Percentiles rank a stretch among this genome's conserved stretches.
Conservation (phyloP, 2,888 invertebrate genomes). For the Eremobia ochroleuca region DNA sequence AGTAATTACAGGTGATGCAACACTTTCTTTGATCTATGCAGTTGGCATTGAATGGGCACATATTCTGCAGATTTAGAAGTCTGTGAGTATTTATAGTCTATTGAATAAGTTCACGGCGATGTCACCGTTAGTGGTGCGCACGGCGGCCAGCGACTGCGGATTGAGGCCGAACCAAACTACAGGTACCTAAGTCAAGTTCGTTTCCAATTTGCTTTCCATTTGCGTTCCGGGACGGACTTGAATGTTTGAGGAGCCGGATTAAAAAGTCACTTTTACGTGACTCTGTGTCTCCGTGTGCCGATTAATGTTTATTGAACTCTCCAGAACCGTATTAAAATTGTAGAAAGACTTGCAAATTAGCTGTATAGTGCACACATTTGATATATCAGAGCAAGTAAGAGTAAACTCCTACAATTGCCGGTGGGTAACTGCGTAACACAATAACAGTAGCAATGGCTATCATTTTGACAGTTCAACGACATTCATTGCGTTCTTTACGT, state of each 20-base stretch:
- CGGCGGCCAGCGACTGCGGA: constrained; percentile 58
- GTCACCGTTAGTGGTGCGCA: constrained; percentile 73
- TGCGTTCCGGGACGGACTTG: constrained; percentile 63
- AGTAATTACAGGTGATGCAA: not conserved
- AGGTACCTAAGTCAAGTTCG: constrained; percentile 70
- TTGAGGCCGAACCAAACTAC: constrained; percentile 69
- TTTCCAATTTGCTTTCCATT: constrained; percentile 84
- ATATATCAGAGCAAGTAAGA: not conserved
- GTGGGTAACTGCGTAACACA: not conserved
- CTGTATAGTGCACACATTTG: not conserved
- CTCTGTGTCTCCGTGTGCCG: constrained; percentile 55
- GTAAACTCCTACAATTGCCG: not conserved
- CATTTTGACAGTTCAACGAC: not conserved
- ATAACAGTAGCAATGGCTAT: not conserved
- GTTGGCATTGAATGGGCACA: constrained; percentile 7
- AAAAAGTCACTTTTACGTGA: constrained; percentile 71
- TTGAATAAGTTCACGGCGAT: constrained; percentile 68
- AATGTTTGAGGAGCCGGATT: constrained; percentile 76
- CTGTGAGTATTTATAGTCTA: constrained; percentile 35
- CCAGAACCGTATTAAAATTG: constrained; percentile 28
- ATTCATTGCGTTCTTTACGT: not conserved
- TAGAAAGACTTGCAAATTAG: constrained; percentile 33
- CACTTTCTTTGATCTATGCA: constrained; percentile 27
- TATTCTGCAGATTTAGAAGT: constrained; percentile 9
- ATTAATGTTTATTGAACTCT: constrained; percentile 57